phyloP scores from a whole-genome alignment of 2,888 invertebrate genomes.

The Ectropis crepuscularia region DNA sequence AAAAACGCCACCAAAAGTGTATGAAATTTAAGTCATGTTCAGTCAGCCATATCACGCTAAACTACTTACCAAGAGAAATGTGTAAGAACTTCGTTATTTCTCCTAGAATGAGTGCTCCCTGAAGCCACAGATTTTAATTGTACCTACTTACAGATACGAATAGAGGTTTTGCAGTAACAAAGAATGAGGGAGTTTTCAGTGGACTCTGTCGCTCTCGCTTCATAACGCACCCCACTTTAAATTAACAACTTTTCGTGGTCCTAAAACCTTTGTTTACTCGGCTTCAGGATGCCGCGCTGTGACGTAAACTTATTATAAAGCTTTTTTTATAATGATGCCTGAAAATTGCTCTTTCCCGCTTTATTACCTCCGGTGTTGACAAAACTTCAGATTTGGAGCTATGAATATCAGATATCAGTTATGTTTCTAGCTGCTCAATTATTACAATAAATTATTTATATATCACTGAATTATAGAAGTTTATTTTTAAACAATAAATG shows the following conservation, averaged over 20 bases:
- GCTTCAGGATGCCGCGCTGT: conserved; percentile 30
- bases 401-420: not conserved
- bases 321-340: conserved; percentile 38
- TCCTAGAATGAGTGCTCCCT: no score
- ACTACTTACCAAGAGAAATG: no score
- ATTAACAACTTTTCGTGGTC: conserved; percentile 45
- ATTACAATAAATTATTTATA: no score
- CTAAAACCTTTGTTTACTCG: conserved; percentile 50
- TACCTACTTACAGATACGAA: not conserved
- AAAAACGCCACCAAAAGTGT: no score
- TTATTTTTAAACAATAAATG: no score
- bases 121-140: no score
- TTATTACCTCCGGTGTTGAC: conserved; percentile 9
- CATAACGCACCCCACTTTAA: conserved; percentile 46
- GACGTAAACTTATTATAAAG: conserved; percentile 42
- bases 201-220: conserved; percentile 36
- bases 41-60: no score
- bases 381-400: not conserved
- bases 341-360: conserved; percentile 22
- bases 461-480: no score
- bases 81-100: no score
- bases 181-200: not conserved
- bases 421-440: not conserved
- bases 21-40: no score
- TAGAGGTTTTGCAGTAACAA: not conserved